Evolutionary conservation across 2,113 vertebrate species (phyloP).

Genomic region (Tapirus terrestris): DNA sequence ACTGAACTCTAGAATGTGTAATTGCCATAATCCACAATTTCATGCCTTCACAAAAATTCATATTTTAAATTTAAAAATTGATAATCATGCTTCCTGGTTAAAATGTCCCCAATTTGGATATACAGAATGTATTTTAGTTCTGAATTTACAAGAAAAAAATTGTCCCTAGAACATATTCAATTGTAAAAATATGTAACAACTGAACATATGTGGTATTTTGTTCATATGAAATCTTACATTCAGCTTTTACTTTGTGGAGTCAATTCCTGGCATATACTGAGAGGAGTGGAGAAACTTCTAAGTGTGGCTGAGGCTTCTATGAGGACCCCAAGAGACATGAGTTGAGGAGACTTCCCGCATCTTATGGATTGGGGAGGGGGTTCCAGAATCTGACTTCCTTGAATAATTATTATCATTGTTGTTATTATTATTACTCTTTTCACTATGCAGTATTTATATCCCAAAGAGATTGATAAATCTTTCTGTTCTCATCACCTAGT

Average conservation of each 20-base stretch:
- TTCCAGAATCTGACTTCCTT: not conserved
- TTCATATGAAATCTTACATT: not conserved
- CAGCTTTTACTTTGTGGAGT: not conserved
- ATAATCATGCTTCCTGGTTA: not conserved
- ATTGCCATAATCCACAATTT: not conserved
- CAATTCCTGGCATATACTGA: not conserved
- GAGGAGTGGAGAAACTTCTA: not conserved
- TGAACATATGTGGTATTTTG: not conserved
- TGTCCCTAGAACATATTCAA: not conserved
- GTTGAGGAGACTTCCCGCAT: accelerated
- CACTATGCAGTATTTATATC: not conserved
- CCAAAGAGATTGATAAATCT: not conserved
- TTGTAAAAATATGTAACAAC: not conserved
- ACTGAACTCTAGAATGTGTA: not conserved
- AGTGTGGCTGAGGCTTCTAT: not conserved
- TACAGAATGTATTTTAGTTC: not conserved
- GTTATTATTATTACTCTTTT: not conserved
- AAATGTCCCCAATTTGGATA: not conserved
- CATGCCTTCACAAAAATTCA: not conserved
- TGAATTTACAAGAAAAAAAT: not conserved
- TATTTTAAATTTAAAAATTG: not conserved
- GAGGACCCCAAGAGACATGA: not conserved
- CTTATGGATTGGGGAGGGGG: not conserved
- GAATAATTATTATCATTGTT: not conserved
- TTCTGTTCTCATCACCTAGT: accelerated